These are phyloP conservation scores for Limnephilus rhombicus DNA, from an alignment of 2,888 invertebrate species.

Conservation along the genomic window DNA sequence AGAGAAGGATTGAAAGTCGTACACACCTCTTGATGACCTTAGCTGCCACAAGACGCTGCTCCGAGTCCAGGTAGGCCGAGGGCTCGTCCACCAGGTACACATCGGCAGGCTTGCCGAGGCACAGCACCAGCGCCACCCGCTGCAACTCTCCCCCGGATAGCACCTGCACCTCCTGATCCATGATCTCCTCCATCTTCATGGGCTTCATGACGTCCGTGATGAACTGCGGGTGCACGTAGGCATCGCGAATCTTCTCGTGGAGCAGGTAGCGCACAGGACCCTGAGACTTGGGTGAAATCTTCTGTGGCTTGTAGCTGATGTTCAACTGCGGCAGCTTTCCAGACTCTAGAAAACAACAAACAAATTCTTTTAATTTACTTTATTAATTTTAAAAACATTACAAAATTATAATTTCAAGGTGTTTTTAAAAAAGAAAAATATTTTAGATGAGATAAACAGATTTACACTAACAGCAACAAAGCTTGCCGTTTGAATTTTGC, in stretches of 20 bases:
- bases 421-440: no score
- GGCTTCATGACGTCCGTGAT: constrained; percentile 99
- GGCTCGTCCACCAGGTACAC: constrained; percentile 99
- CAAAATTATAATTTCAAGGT: no score
- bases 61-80: constrained; percentile 99
- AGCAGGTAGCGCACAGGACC: constrained; percentile 94
- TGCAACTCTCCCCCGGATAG: constrained; percentile 99
- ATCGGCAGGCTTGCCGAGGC: constrained; percentile 98
- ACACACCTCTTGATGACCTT: constrained; percentile 97
- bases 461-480: no score
- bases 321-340: constrained; percentile 92
- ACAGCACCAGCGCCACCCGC: constrained; percentile 96
- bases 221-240: constrained; percentile 98
- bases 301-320: constrained; percentile 99
- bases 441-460: no score
- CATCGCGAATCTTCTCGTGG: constrained; percentile 98
- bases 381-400: no score
- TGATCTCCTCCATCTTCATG: constrained; percentile 96
- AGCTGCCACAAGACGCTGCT: constrained; percentile 99
- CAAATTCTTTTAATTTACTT: not conserved
- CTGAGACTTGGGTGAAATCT: constrained; percentile 98
- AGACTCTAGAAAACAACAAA: constrained; percentile 70
- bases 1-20: not conserved
- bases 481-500: no score
- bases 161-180: constrained; percentile 99